phyloP scores from a whole-genome alignment of 1,140 invertebrate species.

The Apis dorsata region DNA sequence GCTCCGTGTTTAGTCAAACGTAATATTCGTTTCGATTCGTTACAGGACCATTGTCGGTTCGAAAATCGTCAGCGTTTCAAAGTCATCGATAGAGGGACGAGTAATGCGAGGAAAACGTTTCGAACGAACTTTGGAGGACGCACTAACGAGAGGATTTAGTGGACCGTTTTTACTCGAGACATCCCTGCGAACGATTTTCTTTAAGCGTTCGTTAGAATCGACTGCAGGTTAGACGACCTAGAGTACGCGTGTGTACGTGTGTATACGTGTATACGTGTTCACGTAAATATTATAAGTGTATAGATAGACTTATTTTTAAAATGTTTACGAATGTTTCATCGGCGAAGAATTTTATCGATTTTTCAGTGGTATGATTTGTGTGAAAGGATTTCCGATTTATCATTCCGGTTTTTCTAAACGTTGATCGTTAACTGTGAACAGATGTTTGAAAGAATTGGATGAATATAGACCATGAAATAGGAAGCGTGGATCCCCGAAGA shows the following conservation, averaged over 20 bases:
- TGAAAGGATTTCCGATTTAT: not conserved
- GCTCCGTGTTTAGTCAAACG: not conserved
- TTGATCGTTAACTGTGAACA: not conserved
- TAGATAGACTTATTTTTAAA: too few species aligned
- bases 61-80: conserved; percentile 26
- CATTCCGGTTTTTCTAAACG: not conserved
- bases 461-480: not conserved
- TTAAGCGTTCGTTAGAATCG: not conserved
- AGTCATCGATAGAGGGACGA: conserved; percentile 5
- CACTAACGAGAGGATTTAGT: conserved; percentile 30
- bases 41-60: conserved; percentile 30
- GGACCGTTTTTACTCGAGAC: conserved; percentile 1
- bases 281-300: too few species aligned
- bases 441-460: not conserved
- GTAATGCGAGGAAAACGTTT: conserved; percentile 17
- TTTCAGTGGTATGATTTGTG: not conserved
- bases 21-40: conserved; percentile 47
- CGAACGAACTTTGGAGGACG: conserved; percentile 13
- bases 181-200: not conserved
- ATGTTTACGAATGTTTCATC: conserved; percentile 6
- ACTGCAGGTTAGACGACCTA: not conserved
- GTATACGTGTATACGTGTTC: too few species aligned
- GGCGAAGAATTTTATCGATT: not conserved
- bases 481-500: not conserved
- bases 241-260: too few species aligned